Evolutionary conservation across 2,113 vertebrate species (phyloP).

Genomic region (Corythornis madagascariensis): DNA sequence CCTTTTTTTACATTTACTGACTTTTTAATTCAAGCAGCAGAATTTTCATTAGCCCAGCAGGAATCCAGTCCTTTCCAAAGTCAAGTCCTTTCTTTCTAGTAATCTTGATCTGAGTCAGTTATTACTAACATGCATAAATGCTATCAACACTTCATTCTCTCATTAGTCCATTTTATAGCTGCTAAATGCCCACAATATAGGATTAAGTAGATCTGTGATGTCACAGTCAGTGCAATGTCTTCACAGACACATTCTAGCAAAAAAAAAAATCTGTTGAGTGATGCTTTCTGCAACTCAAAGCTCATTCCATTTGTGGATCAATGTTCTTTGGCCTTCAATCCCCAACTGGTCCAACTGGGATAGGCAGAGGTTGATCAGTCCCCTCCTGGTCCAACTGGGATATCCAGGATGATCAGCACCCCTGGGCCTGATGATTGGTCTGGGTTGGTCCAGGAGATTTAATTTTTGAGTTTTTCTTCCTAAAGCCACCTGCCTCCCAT

Average conservation of each 20-base stretch:
- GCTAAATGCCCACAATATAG: background rate
- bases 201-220: background rate
- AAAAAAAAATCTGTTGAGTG: background rate
- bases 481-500: accelerated
- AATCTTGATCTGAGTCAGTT: background rate
- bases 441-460: background rate
- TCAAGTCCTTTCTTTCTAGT: background rate
- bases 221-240: background rate
- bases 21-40: background rate
- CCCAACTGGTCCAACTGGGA: too few relatives aligned
- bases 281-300: background rate
- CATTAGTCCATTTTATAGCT: background rate
- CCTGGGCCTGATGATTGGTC: background rate
- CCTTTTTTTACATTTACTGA: background rate
- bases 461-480: background rate
- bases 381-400: background rate
- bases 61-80: background rate
- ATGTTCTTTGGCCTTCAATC: background rate
- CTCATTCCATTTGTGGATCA: background rate
- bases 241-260: background rate
- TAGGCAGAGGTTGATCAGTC: background rate
- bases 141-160: background rate
- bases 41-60: background rate
- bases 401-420: background rate
- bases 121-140: background rate